These are phyloP conservation scores for Setipinna tenuifilis DNA, from an alignment of 2,797 vertebrate genomes.

Conservation along the genomic window DNA sequence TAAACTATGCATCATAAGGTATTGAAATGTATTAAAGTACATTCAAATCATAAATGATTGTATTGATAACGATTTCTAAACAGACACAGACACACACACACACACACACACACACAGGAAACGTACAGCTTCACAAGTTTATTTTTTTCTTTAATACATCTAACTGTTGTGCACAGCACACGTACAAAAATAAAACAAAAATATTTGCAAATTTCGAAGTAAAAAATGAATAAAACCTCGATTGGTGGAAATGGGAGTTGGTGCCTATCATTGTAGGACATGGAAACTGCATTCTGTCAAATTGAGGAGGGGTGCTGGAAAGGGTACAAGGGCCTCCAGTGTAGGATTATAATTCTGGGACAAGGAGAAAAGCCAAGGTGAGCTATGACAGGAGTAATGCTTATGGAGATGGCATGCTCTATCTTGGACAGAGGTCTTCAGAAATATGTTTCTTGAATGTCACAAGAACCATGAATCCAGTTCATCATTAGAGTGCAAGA, in stretches of 20 bases:
- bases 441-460: background rate
- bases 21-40: no score
- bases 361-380: conserved; percentile 51
- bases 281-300: conserved; percentile 85
- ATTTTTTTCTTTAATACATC: conserved; percentile 85
- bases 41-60: background rate
- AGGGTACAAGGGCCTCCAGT: conserved; percentile 79
- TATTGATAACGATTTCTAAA: background rate
- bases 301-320: conserved; percentile 72
- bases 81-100: conserved; percentile 33
- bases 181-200: conserved; percentile 93
- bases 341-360: conserved; percentile 82
- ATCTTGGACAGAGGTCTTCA: background rate
- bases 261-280: conserved; percentile 83
- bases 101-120: conserved; percentile 68
- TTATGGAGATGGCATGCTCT: background rate
- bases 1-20: no score
- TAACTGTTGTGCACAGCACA: conserved; percentile 96
- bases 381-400: background rate
- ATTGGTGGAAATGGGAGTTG: conserved; percentile 75
- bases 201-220: conserved; percentile 81
- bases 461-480: background rate
- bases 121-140: conserved; percentile 78
- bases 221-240: conserved; percentile 79
- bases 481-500: background rate